Base-by-base conservation (phyloP, 2,797 vertebrate species). In the Lateolabrax maculatus region DNA sequence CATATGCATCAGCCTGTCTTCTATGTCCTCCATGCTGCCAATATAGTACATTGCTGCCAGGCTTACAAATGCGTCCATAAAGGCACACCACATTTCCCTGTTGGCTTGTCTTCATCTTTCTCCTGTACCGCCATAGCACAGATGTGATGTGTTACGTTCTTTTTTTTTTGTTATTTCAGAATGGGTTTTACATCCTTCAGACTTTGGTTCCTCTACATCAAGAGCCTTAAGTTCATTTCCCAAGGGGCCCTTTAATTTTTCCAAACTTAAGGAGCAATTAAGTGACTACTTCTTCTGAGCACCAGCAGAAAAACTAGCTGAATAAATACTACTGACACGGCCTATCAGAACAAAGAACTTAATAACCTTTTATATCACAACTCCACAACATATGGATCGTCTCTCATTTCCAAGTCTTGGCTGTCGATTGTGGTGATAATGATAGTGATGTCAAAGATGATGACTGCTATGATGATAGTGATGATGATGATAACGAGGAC, bases 81-180 rank as follows among this genome's bases (percentile, higher is more conserved):
- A 80, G 64, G 46, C 72, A 18, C 44, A 43, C 37, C 21, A 49
- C 21, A 82, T 81, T 71, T 66, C 67, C 44, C 39, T 15, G 9
- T 58, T 67, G 69, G 71, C 74, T 44, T 57, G 43, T 80, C 70
- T 58, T 86, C 61, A 67, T 80, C 29, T 49, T 66, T 60, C 68
- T 43, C 36, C 57, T 27, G 36, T 5, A 15, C 41, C 52, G 53
- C 53, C 44, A 19, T 41, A n/a, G 53, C 43, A 78, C 43, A 69
- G 15, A 84, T 55, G 37, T 49, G 51, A 12, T 43, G 57, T 67
- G 44, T 58, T 10, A 70, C n/a, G n/a, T n/a, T n/a, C n/a, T n/a
- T n/a, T n/a, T n/a, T 44, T 66, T 44, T 71, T 77, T 55, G 39
- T 60, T 65, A 18, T 29, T 18, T 75, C 34, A 4, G 29, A 75